Percentiles rank a stretch among this genome's conserved stretches.
phyloP scores from a whole-genome alignment of 2,113 vertebrate species.

The Hiodon alosoides region DNA sequence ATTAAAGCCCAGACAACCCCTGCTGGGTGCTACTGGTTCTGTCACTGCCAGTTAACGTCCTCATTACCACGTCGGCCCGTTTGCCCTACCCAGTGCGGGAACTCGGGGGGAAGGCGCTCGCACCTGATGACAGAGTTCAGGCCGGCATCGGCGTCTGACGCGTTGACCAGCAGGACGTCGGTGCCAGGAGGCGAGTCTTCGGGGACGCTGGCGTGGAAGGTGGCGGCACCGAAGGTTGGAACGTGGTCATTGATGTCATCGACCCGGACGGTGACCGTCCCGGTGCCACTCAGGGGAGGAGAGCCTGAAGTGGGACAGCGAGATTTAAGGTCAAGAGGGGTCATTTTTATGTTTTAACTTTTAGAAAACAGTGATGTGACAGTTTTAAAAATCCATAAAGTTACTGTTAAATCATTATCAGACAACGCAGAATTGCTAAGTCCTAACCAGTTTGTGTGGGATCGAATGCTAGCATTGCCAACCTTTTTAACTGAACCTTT shows the following conservation, averaged over 20 bases:
- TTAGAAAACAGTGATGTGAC: too few relatives aligned
- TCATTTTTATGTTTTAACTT: background rate
- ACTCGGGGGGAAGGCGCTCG: constrained; percentile 34
- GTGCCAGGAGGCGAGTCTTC: constrained; percentile 87
- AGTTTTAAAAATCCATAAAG: too few relatives aligned
- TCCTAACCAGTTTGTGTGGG: too few relatives aligned
- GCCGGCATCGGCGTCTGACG: constrained; percentile 80
- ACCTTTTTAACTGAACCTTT: too few relatives aligned
- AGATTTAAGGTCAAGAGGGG: background rate
- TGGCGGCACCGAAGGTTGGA: constrained; percentile 71
- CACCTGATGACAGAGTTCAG: constrained; percentile 87
- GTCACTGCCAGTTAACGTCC: constrained; percentile 64
- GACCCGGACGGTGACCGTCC: constrained; percentile 79
- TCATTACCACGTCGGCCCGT: constrained; percentile 57
- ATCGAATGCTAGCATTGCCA: too few relatives aligned
- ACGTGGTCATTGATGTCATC: constrained; percentile 88
- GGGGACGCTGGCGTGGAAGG: constrained; percentile 73
- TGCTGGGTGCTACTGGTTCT: constrained; percentile 52
- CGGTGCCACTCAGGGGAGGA: constrained; percentile 84
- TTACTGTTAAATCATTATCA: too few relatives aligned
- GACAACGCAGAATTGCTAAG: too few relatives aligned
- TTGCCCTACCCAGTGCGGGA: background rate
- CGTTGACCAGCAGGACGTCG: constrained; percentile 83
- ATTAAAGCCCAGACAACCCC: constrained; percentile 40
- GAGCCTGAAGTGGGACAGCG: constrained; percentile 59